Base-by-base conservation (phyloP, 1,140 invertebrate genomes). In the Eriosoma lanigerum region DNA sequence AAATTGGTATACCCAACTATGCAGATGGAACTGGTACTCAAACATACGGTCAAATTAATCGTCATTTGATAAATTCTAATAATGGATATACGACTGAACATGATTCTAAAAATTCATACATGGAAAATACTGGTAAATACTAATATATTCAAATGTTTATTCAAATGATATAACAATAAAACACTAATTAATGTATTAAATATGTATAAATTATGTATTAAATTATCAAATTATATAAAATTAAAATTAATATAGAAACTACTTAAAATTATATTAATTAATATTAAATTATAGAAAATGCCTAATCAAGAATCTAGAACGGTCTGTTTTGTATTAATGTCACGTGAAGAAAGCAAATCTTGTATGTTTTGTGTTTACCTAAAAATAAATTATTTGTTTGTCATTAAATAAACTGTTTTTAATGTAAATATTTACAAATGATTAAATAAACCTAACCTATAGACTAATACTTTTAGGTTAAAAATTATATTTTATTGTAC, bases 1-100 rank as follows among this genome's bases (percentile, higher is more conserved):
- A 84, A 70, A 84, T 84, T 24, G 84, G 83, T 0, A 82, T 84
- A 10, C 82, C 82, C 1, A 82, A 82, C 13, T 76, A 64, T n/a
- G 15, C 64, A 17, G 46, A 64, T 9, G 32, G 26, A 38, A 72
- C 66, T 48, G 81, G 60, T 52, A 8, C 32, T 24, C 75, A 60
- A 64, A 21, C 54, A 24, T 62, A 52, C 12, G 15, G 21, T 19
- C 64, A 66, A 19, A 29, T 72, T 0, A 54, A 48, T 46, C 66
- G 21, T 9, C 66, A 58, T 46, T 29, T 54, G 13, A 12, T 46
- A 1, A 56, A 56, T 24, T n/a, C 64, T 46, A 10, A 1, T 1
- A 72, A 29, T 62, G 68, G 52, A 4, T 81, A 72, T 21, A 8
- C 19, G 9, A 17, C 44, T 32, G 80, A 68, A 26, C 80, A 62